phyloP scores from a whole-genome alignment of 2,113 vertebrate genomes.

The Lagopus muta region DNA sequence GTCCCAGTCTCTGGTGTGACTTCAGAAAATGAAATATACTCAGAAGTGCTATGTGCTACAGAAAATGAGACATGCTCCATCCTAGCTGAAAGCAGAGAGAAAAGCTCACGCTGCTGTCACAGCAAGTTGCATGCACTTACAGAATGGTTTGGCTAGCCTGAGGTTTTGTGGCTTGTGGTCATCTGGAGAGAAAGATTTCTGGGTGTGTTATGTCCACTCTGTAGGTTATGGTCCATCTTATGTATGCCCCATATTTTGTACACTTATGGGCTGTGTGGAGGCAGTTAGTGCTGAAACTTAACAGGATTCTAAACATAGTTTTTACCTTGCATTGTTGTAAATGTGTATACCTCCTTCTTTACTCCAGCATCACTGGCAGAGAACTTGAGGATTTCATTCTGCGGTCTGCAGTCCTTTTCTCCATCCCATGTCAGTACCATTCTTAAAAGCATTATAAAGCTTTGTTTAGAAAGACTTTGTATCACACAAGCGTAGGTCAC shows the following conservation, averaged over 20 bases:
- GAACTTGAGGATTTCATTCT: neutral
- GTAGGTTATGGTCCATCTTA: neutral
- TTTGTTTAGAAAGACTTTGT: neutral
- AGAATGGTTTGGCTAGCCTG: neutral
- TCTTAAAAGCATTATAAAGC: neutral
- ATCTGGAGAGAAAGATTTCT: neutral
- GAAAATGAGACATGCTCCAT: neutral
- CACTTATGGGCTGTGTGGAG: neutral
- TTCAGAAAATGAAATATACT: slow-evolving; percentile 25
- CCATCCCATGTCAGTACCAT: neutral
- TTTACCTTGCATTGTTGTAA: neutral
- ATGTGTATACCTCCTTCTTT: neutral
- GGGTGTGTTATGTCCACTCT: neutral
- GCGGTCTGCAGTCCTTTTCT: neutral
- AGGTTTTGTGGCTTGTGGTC: neutral
- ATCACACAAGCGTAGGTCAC: neutral
- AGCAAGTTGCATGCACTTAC: neutral
- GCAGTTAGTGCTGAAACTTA: neutral
- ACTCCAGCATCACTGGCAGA: neutral
- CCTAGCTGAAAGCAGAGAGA: neutral
- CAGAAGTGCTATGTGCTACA: neutral
- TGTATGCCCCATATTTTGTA: neutral
- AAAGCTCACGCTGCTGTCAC: neutral
- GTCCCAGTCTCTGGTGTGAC: neutral
- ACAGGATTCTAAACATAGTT: neutral